Conservation (phyloP, 2,888 invertebrate genomes). For the Saturnia japonica region DNA sequence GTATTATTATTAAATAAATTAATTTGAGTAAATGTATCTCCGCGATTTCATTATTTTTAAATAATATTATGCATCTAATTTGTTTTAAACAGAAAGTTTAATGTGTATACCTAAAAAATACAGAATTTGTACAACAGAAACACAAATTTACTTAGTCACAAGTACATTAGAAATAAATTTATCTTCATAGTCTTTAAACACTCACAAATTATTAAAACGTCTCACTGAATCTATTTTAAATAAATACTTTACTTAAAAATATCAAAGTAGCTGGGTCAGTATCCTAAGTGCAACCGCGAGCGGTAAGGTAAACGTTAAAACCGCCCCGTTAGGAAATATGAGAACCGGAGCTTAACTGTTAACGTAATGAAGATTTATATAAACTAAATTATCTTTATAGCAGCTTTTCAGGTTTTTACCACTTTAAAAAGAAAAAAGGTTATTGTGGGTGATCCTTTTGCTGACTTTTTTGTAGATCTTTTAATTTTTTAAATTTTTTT, state of each 20-base stretch:
- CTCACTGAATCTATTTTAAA: not conserved
- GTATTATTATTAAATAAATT: too few relatives aligned
- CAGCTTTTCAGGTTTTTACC: conserved; percentile 31
- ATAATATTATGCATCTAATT: too few relatives aligned
- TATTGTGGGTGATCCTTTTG: not conserved
- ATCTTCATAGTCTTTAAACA: not conserved
- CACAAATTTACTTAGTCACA: too few relatives aligned
- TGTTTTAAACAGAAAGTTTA: too few relatives aligned
- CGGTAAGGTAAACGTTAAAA: conserved; percentile 59
- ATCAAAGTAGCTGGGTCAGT: conserved; percentile 51
- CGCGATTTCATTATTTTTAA: too few relatives aligned
- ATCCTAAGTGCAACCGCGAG: conserved; percentile 64
- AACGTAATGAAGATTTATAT: conserved; percentile 73
- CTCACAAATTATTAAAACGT: not conserved
- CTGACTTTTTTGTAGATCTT: not conserved
- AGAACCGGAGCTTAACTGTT: conserved; percentile 53
- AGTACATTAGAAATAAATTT: not conserved
- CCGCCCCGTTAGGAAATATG: conserved; percentile 67
- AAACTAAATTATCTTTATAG: conserved; percentile 42
- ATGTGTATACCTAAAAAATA: too few relatives aligned
- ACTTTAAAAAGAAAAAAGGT: too few relatives aligned
- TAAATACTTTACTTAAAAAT: conserved; percentile 31
- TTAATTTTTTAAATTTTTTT: not conserved
- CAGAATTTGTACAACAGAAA: not conserved
- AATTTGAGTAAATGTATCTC: too few relatives aligned